Evolutionary conservation across 2,888 invertebrate species (phyloP).

Genomic region (Dryocosmus kuriphilus): DNA sequence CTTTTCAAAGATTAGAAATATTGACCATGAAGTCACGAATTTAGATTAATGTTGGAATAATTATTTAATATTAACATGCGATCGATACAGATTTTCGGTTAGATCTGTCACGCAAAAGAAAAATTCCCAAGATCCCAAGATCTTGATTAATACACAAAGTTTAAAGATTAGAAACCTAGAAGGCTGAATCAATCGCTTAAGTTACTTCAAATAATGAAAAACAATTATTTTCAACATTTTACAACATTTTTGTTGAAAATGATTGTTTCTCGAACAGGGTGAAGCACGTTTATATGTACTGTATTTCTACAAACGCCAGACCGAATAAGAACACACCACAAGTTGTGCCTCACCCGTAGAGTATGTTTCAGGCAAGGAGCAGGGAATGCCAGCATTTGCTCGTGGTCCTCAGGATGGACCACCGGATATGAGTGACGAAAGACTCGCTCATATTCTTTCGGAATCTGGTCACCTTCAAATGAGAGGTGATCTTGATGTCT

Average conservation of each 20-base stretch:
- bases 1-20: slow-evolving; percentile 1
- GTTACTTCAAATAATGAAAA: neutral
- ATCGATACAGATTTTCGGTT: slow-evolving; percentile 35
- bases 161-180: slow-evolving; percentile 14
- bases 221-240: slow-evolving; percentile 3
- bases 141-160: slow-evolving; percentile 24
- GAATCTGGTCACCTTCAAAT: slow-evolving; percentile 96
- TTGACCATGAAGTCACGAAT: slow-evolving; percentile 23
- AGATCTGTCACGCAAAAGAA: slow-evolving; percentile 55
- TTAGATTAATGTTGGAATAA: slow-evolving; percentile 34
- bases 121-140: slow-evolving; percentile 37
- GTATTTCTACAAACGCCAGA: slow-evolving; percentile 25
- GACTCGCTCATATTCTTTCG: slow-evolving; percentile 94
- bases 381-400: slow-evolving; percentile 88
- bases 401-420: slow-evolving; percentile 82
- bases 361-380: slow-evolving; percentile 88
- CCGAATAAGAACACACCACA: slow-evolving; percentile 75
- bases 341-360: slow-evolving; percentile 78
- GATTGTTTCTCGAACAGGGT: neutral
- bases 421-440: slow-evolving; percentile 91
- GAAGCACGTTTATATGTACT: slow-evolving; percentile 5
- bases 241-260: neutral
- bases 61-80: slow-evolving; percentile 24
- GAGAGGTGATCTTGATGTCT: slow-evolving; percentile 78
- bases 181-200: slow-evolving; percentile 6